Evolutionary conservation across 2,797 vertebrate genomes (phyloP), one percentile per base, ranked within the genome.

Genomic region (Hybognathus amarus): DNA sequence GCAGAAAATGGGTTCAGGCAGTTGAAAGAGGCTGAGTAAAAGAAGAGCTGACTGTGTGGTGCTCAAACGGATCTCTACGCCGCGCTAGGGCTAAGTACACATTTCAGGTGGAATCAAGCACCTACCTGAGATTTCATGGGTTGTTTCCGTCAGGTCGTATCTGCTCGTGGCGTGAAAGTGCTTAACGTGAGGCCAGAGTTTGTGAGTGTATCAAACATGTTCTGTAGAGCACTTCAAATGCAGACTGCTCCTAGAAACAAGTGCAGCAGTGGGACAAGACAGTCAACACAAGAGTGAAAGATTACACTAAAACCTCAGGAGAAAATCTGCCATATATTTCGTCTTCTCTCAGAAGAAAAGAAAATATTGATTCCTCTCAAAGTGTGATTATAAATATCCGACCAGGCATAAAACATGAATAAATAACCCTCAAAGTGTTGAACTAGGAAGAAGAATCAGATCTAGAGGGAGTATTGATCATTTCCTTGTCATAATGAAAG

Each of bases 1-100:
- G 67, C 54, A 78, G 63, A 71, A 85, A 80, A 82, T 85, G 54
- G 68, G 50, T 83, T 87, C 63, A 85, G 82, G 70, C 83, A 79
- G 79, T 38, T 77, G 78, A 82, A 80, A 86, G 76, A 63, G 86
- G 18, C 40, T 42, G 77, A 71, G 59, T 47, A 40, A 56, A 42
- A 52, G 47, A 54, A 38, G 50, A 76, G 56, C 71, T 64, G 73
- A 77, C 47, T 82, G 59, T 40, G 30, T 20, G 66, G 40, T 78
- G 59, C 56, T 71, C 54, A 73, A 78, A 64, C 42, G 18, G 10
- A 85, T 56, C 69, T 75, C 40, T 40, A 11, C 20, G 4, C 54
- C 15, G 11, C 0, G 1, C 17, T 45, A 38, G 36, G 36, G 12
- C 36, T 80, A 80, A 76, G 79, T 9, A 75, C 83, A 59, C 70